Conservation (phyloP, 2,113 vertebrate species). For the Poeciliopsis prolifica region DNA sequence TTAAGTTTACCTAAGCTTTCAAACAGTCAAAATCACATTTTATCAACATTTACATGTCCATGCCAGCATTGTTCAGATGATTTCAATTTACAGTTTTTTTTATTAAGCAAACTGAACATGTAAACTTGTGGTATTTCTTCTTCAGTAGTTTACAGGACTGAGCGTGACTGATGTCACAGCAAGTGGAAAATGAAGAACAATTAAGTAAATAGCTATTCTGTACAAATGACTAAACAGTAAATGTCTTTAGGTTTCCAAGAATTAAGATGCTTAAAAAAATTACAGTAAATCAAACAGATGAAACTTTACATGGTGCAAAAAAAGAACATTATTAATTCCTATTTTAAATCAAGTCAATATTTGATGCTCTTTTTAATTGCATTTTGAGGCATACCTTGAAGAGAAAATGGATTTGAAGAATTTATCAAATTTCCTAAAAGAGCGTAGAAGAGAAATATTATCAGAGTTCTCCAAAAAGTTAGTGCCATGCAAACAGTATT, state of each 20-base stretch:
- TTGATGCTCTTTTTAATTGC: background rate
- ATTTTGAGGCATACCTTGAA: constrained; percentile 9
- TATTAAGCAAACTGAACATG: constrained; percentile 19
- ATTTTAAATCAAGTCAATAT: constrained; percentile 1
- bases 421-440: constrained; percentile 1
- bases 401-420: constrained; percentile 1
- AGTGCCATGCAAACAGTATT: background rate
- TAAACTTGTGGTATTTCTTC: constrained; percentile 28
- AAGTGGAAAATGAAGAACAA: constrained; percentile 39
- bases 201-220: constrained; percentile 41
- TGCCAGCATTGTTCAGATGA: constrained; percentile 61
- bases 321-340: background rate
- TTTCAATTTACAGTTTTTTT: constrained; percentile 28
- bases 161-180: constrained; percentile 15
- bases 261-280: constrained; percentile 17
- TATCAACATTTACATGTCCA: constrained; percentile 66
- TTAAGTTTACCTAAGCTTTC: constrained; percentile 66
- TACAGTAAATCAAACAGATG: background rate
- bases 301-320: constrained; percentile 17
- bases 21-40: constrained; percentile 67
- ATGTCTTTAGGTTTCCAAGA: constrained; percentile 17
- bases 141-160: background rate
- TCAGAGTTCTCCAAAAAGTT: background rate
- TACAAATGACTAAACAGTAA: constrained; percentile 18
- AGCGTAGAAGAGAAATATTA: constrained; percentile 3